Percentiles rank a stretch among this genome's conserved stretches.
phyloP scores from a whole-genome alignment of 2,888 invertebrate genomes.

The Entomobrya proxima region DNA sequence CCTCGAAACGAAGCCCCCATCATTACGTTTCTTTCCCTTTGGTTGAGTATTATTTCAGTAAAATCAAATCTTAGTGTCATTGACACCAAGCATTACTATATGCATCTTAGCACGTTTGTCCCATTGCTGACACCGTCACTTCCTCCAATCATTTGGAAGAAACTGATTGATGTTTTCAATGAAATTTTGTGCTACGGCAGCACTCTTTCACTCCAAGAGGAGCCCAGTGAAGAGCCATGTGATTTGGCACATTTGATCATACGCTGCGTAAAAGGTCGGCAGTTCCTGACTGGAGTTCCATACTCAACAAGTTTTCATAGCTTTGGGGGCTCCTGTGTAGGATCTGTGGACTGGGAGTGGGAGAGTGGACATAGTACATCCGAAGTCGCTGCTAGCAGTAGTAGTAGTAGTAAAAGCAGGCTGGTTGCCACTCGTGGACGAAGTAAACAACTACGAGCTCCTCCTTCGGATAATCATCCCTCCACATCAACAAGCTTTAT shows the following conservation, averaged over 20 bases:
- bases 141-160: conserved; percentile 90
- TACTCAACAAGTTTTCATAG: conserved; percentile 78
- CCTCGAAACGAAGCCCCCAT: conserved; percentile 79
- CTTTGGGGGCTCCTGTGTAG: conserved; percentile 78
- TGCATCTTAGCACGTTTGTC: conserved; percentile 88
- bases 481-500: conserved; percentile 43
- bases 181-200: conserved; percentile 94
- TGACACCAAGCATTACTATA: conserved; percentile 92
- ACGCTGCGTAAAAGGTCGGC: conserved; percentile 89
- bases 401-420: conserved; percentile 45
- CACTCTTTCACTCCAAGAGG: conserved; percentile 89
- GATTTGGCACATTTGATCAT: conserved; percentile 90
- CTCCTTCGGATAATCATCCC: conserved; percentile 40
- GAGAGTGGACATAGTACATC: conserved; percentile 72
- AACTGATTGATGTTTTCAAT: conserved; percentile 89
- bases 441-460: conserved; percentile 45
- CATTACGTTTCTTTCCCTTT: conserved; percentile 88
- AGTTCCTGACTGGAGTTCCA: conserved; percentile 82
- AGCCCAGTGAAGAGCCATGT: conserved; percentile 87
- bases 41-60: conserved; percentile 94
- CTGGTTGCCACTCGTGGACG: conserved; percentile 55
- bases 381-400: conserved; percentile 8
- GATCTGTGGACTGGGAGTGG: conserved; percentile 75
- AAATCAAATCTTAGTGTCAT: conserved; percentile 92
- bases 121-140: conserved; percentile 82